Evolutionary conservation across 2,797 vertebrate species (phyloP).

Genomic region (Falco concolor): DNA sequence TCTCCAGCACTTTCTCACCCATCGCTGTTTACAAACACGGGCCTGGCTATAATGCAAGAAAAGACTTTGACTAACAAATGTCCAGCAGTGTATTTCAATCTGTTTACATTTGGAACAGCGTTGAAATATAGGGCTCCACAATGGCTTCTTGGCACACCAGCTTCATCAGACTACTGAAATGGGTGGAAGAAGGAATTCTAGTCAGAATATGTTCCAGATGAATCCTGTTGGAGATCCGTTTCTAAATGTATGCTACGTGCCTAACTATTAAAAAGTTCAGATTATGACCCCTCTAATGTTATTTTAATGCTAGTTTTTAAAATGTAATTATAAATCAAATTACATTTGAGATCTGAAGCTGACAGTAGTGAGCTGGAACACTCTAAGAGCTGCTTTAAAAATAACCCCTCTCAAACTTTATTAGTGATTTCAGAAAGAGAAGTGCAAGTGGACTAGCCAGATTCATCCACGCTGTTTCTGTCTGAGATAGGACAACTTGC

Average conservation of each 20-base stretch:
- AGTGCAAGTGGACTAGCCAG: constrained; percentile 20
- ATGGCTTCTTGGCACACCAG: background rate
- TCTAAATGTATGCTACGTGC: constrained; percentile 43
- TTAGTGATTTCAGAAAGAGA: constrained; percentile 58
- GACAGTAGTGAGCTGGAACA: constrained; percentile 67
- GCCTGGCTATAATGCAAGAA: background rate
- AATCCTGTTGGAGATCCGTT: constrained; percentile 44
- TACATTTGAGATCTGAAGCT: constrained; percentile 68
- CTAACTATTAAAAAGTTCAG: constrained; percentile 59
- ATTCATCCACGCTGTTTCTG: background rate
- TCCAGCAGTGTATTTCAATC: background rate
- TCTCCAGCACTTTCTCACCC: background rate
- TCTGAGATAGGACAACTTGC: background rate
- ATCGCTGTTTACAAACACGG: background rate
- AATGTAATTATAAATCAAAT: constrained; percentile 80
- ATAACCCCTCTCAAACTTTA: constrained; percentile 72
- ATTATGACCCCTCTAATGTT: constrained; percentile 68
- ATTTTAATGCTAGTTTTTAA: constrained; percentile 76
- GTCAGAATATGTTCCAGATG: constrained; percentile 27
- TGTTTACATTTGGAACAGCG: background rate
- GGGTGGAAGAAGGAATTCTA: background rate
- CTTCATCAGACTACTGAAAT: background rate
- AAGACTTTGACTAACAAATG: background rate
- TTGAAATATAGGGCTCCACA: background rate
- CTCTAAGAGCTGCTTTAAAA: constrained; percentile 69